Evolutionary conservation across 2,113 vertebrate species (phyloP), one percentile per base, ranked within the genome.

Genomic region (Psephotus haematonotus): DNA sequence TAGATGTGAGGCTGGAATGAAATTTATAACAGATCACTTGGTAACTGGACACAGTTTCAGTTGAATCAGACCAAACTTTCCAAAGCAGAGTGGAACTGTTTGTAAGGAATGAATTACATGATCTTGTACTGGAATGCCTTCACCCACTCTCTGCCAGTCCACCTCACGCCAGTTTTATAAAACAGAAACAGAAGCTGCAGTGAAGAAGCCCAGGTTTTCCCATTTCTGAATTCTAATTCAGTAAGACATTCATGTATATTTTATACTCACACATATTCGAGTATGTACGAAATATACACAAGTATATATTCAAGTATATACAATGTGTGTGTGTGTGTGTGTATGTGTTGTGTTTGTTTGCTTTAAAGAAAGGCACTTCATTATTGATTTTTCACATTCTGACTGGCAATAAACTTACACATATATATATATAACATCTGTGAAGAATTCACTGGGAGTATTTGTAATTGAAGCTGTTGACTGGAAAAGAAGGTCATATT

Each of bases 391-490:
- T 92, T 88, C 50, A 81, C 25, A 64, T 74, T 77, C 11, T 71
- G 33, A 28, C 37, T 55, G 10, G 8, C 13, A 92, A 31, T 82
- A 72, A 55, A 55, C 27, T 67, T 84, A 17, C 16, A 62, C 7
- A 10, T 3, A 22, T 82, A 10, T 3, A 22, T 82, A 12, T 52
- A 70, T 64, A 12, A 39, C 11, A 53, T 39, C 47, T 28, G 6
- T 37, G 55, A 77, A n/a, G 43, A 64, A 23, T 90, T 94, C 62
- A 49, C 13, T 62, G 19, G 13, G 12, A 92, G 3, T 72, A 89
- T 69, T 89, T 92, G 29, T 39, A 79, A 82, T 76, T 86, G 28
- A 93, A n/a, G 78, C 31, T 68, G 95, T 93, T 71, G 82, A 68
- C 46, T 83, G 46, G 33, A 20, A 70, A 92, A 91, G 79, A 83